Evolutionary conservation across 1,140 invertebrate species (phyloP), one percentile per base, ranked within the genome.

Genomic region (Drosophila teissieri): DNA sequence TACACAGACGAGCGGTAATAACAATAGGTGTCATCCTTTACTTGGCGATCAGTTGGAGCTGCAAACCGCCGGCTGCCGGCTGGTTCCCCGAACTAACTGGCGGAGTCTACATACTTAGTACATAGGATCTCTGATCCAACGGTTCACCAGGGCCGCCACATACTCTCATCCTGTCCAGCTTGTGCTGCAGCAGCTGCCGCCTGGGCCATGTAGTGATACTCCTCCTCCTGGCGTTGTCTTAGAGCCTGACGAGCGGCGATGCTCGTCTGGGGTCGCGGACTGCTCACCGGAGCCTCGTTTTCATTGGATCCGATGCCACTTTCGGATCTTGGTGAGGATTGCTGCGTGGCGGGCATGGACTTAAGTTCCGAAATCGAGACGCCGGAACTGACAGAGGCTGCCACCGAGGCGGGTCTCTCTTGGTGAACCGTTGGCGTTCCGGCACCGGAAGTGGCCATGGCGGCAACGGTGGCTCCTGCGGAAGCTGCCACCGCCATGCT

Each of bases 101-200:
- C 73, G 80, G 80, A 80, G 80, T 78, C 57, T 75, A 77, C 70
- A 88, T 89, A 79, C 80, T 84, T 78, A 78, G 76, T 85, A 85
- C 77, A 73, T 84, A 77, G 75, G 83, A 85, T 72, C 81, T 78
- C 22, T 60, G 40, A 44, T 36, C 37, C 39, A 6, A 40, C 10
- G 46, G 37, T 60, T 67, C 82, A 91, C 90, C 90, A 91, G 40
- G 90, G 90, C 31, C 90, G 81, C 90, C 90, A 91, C 90, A 91
- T 91, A 63, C 82, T 91, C 55, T 91, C 89, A 31, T 91, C 89
- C 56, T 79, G 73, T 12, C 74, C 69, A 24, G 31, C 70, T 51
- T 40, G 52, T n/a, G 51, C 68, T 24, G 74, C 79, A 17, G 48
- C 70, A n/a, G 72, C 68, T 51, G 76, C 80, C 36, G 80, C 80